A percentile compares a stretch with the other conserved stretches of the same genome.
Evolutionary conservation across 2,113 vertebrate species (phyloP).

Genomic region (Actenoides hombroni): DNA sequence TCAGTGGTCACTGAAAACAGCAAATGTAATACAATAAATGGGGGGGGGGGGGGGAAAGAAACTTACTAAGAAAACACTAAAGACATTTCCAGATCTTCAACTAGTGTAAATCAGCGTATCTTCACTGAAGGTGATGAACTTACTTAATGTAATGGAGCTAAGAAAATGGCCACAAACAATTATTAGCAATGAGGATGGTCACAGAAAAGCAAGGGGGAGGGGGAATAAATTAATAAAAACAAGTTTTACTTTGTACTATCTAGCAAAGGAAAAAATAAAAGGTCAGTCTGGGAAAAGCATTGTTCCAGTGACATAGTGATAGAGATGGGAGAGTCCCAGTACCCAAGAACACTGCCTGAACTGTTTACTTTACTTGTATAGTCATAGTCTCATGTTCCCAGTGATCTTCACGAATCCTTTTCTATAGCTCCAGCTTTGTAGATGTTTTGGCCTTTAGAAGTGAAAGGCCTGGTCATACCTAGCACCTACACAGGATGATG

Average conservation of each 20-base stretch:
- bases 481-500: not conserved
- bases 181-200: not conserved
- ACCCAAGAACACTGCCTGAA: not conserved
- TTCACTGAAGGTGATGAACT: not conserved
- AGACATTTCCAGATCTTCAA: not conserved
- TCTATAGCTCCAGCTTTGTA: not conserved
- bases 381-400: not conserved
- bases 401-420: not conserved
- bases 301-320: rapidly evolving
- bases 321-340: not conserved
- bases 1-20: not conserved
- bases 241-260: not conserved
- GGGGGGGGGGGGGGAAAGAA: not conserved
- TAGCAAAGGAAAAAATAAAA: not conserved
- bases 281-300: not conserved
- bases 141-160: not conserved
- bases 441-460: not conserved
- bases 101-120: not conserved
- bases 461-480: not conserved
- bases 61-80: not conserved
- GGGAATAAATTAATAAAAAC: not conserved
- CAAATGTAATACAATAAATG: not conserved
- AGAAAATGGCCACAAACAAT: not conserved
- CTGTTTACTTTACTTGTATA: not conserved
- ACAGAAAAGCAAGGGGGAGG: not conserved